Conservation (phyloP, 2,888 invertebrate species). For the Drosophila suboccidentalis region DNA sequence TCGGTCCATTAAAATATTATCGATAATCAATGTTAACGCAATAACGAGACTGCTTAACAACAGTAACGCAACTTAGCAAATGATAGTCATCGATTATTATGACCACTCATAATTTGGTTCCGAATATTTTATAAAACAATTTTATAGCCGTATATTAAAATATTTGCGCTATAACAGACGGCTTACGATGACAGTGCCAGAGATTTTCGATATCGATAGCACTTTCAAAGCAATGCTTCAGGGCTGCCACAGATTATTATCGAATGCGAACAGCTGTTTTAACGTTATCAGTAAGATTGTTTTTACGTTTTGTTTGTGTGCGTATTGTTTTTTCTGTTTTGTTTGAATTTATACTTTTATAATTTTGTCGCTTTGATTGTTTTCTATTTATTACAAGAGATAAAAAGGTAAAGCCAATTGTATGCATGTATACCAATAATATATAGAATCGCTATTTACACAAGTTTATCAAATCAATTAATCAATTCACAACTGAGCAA, state of each 20-base stretch:
- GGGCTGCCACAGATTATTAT: conserved; percentile 14
- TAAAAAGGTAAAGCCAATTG: conserved; percentile 34
- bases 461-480: conserved; percentile 3
- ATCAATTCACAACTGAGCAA: neutral
- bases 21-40: conserved; percentile 24
- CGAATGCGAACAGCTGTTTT: conserved; percentile 43
- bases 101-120: neutral
- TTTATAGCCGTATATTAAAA: neutral
- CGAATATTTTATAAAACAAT: neutral
- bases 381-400: conserved; percentile 8
- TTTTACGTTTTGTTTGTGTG: conserved; percentile 20
- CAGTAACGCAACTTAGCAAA: neutral
- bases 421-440: no score
- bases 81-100: conserved; percentile 6
- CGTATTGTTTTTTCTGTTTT: conserved; percentile 25
- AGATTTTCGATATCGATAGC: conserved; percentile 2
- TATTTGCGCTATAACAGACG: no score
- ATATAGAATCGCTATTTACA: neutral
- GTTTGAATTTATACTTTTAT: conserved; percentile 12
- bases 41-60: conserved; percentile 10
- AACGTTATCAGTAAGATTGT: conserved; percentile 11
- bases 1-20: conserved; percentile 18
- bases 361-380: conserved; percentile 6
- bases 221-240: conserved; percentile 8
- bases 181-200: neutral